These are phyloP conservation scores for Caiman crocodilus DNA, from an alignment of 2,797 vertebrate species.

Conservation along the genomic window DNA sequence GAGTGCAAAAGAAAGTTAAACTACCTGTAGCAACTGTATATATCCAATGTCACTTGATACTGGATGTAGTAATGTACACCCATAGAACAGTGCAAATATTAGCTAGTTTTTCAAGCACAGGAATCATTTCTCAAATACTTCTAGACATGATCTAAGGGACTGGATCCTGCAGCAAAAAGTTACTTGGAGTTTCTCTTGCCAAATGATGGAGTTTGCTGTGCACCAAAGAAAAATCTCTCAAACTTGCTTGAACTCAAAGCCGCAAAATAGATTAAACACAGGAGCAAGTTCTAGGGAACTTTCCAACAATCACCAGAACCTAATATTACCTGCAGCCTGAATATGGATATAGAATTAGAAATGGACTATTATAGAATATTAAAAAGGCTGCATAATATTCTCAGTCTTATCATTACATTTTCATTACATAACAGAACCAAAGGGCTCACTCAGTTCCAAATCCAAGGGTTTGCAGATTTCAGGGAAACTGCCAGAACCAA, in stretches of 20 bases:
- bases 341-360: background rate
- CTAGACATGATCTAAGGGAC: rapidly evolving
- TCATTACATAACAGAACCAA: background rate
- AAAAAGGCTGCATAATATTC: background rate
- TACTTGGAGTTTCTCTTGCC: background rate
- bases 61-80: background rate
- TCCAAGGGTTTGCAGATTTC: background rate
- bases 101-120: background rate
- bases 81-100: background rate
- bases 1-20: no score
- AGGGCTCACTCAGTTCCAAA: rapidly evolving
- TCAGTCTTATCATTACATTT: background rate
- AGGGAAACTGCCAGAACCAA: background rate
- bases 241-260: background rate
- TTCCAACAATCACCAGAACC: background rate
- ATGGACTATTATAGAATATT: background rate
- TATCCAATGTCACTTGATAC: background rate
- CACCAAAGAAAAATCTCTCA: background rate
- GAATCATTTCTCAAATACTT: background rate
- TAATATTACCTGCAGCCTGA: background rate
- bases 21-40: no score
- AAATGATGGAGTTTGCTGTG: background rate
- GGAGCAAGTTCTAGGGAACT: background rate
- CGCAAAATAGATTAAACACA: background rate
- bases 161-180: background rate